Evolutionary conservation across 2,888 invertebrate species (phyloP).

Genomic region (Nomada ruficornis): DNA sequence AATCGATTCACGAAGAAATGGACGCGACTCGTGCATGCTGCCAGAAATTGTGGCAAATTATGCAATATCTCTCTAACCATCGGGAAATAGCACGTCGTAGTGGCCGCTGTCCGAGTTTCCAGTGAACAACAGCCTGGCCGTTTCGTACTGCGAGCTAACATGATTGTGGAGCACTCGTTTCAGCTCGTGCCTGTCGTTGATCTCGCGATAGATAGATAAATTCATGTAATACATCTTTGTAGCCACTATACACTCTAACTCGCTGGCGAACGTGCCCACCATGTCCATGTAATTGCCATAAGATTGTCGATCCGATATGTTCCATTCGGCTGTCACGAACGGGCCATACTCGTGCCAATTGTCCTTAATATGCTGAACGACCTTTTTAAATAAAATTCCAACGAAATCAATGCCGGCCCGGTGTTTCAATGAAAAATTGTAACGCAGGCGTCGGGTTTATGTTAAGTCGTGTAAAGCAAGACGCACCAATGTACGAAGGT

Average conservation of each 20-base stretch:
- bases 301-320: conserved; percentile 71
- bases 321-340: conserved; percentile 80
- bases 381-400: conserved; percentile 63
- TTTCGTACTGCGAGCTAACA: conserved; percentile 62
- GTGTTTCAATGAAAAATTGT: too few relatives aligned
- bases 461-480: background rate
- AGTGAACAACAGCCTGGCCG: conserved; percentile 78
- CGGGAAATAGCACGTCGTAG: conserved; percentile 77
- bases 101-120: conserved; percentile 79
- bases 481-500: conserved; percentile 74
- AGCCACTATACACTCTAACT: conserved; percentile 79
- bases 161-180: conserved; percentile 75
- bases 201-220: conserved; percentile 78
- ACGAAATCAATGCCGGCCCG: background rate
- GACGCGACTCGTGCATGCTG: background rate
- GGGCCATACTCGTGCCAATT: conserved; percentile 78
- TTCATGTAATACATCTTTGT: conserved; percentile 77
- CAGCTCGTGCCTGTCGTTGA: conserved; percentile 66
- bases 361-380: conserved; percentile 75
- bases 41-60: too few relatives aligned
- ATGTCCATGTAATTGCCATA: conserved; percentile 77
- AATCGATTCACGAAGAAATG: background rate
- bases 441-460: background rate
- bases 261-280: conserved; percentile 79
- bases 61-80: conserved; percentile 13